A percentile compares a stretch with the other conserved stretches of the same genome.
phyloP scores from a whole-genome alignment of 2,113 vertebrate genomes.

The Plestiodon gilberti region DNA sequence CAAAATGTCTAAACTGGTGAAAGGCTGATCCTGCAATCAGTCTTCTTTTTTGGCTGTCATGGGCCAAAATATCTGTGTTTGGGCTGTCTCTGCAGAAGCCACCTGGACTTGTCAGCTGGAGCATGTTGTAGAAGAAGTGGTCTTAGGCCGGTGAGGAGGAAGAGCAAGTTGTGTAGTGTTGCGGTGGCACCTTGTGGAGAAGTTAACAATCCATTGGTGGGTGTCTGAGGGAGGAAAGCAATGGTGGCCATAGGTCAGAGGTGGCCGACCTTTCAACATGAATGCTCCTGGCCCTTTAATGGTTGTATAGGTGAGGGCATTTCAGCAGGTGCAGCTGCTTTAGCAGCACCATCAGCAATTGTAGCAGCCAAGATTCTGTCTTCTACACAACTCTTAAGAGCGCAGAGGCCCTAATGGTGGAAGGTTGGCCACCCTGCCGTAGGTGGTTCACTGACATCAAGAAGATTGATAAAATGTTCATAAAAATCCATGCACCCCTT shows the following conservation, averaged over 20 bases:
- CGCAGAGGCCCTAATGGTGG: too few species aligned
- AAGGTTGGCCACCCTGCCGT: too few species aligned
- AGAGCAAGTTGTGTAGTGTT: background rate
- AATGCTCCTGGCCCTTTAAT: too few species aligned
- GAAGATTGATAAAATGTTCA: background rate
- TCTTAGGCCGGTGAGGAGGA: background rate
- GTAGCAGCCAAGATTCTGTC: too few species aligned
- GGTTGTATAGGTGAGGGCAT: too few species aligned
- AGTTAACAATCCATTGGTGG: too few species aligned
- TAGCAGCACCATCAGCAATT: too few species aligned
- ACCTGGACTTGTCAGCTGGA: background rate
- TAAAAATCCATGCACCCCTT: background rate
- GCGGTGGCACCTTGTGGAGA: too few species aligned
- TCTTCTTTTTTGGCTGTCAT: background rate
- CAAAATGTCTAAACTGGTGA: background rate
- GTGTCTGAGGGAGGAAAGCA: background rate
- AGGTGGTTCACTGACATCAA: background rate
- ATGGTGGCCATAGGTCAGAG: background rate
- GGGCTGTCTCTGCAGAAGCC: background rate
- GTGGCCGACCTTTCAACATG: too few species aligned
- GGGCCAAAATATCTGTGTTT: background rate
- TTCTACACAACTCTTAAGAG: too few species aligned
- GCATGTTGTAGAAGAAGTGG: background rate
- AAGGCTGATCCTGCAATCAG: background rate
- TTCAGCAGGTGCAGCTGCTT: too few species aligned